phyloP scores from a whole-genome alignment of 2,888 invertebrate species.

The Mayetiola destructor region DNA sequence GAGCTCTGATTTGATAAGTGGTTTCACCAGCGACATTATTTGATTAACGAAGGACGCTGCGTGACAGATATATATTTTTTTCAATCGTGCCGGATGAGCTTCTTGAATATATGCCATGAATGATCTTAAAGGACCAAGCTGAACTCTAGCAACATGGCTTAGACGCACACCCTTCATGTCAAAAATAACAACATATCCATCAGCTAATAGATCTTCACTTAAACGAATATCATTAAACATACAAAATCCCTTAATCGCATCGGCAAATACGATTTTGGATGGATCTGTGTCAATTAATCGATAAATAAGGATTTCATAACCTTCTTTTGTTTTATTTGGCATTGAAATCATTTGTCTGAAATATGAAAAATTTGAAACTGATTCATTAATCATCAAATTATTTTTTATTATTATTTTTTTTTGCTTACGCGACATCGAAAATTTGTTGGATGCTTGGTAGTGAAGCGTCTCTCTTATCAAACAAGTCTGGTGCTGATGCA shows the following conservation, averaged over 20 bases:
- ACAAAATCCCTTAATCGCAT: constrained; percentile 47
- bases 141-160: constrained; percentile 50
- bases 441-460: constrained; percentile 39
- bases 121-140: constrained; percentile 44
- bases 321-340: constrained; percentile 45
- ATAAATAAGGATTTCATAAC: constrained; percentile 46
- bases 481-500: constrained; percentile 43
- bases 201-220: constrained; percentile 43
- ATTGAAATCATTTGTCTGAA: constrained; percentile 47
- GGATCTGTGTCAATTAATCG: constrained; percentile 45
- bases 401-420: not conserved
- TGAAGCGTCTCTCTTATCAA: constrained; percentile 42
- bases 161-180: constrained; percentile 52
- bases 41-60: constrained; percentile 53
- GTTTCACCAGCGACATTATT: constrained; percentile 49
- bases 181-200: constrained; percentile 48
- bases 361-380: too few species aligned
- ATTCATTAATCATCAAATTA: not conserved
- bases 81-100: constrained; percentile 50
- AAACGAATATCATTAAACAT: constrained; percentile 52
- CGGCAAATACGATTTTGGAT: constrained; percentile 47
- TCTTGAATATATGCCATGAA: constrained; percentile 55
- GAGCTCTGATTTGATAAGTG: constrained; percentile 47
- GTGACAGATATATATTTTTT: constrained; percentile 50
- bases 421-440: constrained; percentile 45